Evolutionary conservation across 2,797 vertebrate genomes (phyloP), one percentile per base, ranked within the genome.

Genomic region (Aselliscus stoliczkanus): DNA sequence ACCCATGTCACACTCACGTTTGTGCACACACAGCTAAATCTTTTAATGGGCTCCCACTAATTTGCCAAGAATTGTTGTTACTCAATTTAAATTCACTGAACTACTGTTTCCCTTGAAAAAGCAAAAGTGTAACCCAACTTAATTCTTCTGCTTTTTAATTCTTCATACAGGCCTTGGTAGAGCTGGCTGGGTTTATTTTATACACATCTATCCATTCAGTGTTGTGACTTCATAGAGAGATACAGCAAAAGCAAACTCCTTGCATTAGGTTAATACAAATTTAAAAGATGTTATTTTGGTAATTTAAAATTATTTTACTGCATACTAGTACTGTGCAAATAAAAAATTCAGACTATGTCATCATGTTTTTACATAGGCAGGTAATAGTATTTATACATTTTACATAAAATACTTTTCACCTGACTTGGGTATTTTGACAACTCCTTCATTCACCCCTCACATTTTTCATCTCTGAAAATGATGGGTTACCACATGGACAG

Each of bases 31-130:
- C 65, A 93, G 75, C 75, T 93, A 88, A 91, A 88, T 79, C 25
- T 65, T 91, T 95, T n/a, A 91, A 84, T 89, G 10, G 18, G 7
- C 31, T 88, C 13, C 69, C 80, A 72, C 10, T 91, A 50, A 93
- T 93, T 96, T 94, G 65, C 56, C 88, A 94, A 91, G 47, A 94
- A 95, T 90, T 79, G 42, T 73, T 92, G 23, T 82, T 62, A 76
- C 18, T 77, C 29, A 60, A 29, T 93, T 95, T 84, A 95, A 94
- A 91, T 87, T 89, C 34, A 96, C 25, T 9, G 20, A 95, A 81
- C 15, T 90, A 84, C 52, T 52, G 1, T 87, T 95, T 92, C 47
- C 50, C 25, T 88, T 81, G 42, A 75, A 83, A 93, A 85, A 79
- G 31, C 44, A 31, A 86, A 54, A 79, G 12, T 85, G 17, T 58